These are phyloP conservation scores for Sanderia malayensis DNA, from an alignment of 30 jellyfish, hydroid and myxozoan species.

Conservation along the genomic window DNA sequence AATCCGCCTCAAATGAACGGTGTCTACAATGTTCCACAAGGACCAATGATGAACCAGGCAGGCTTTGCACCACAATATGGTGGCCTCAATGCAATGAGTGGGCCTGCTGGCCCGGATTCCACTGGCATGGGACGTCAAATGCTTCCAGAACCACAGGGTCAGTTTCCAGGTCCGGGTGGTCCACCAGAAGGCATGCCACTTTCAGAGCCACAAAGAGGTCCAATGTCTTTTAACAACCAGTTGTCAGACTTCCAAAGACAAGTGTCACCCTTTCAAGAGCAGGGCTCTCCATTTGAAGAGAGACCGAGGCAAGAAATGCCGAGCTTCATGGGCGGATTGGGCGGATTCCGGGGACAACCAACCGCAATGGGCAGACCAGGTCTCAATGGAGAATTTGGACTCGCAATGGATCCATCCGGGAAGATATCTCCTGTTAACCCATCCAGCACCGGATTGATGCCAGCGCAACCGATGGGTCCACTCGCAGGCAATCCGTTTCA, in stretches of 20 bases:
- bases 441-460: conserved; percentile 31
- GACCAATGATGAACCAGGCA: conserved; percentile 23
- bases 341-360: conserved; percentile 19
- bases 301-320: conserved; percentile 36
- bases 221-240: not conserved
- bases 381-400: conserved; percentile 6
- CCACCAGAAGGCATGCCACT: not conserved
- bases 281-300: conserved; percentile 37
- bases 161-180: not conserved
- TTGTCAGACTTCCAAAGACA: not conserved
- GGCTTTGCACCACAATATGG: conserved; percentile 23
- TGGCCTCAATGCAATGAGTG: not conserved
- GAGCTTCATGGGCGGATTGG: conserved; percentile 34
- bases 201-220: not conserved
- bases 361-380: conserved; percentile 36
- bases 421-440: conserved; percentile 33
- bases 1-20: conserved; percentile 57
- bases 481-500: conserved; percentile 61
- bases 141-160: not conserved
- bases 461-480: conserved; percentile 52
- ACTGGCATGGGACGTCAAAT: conserved; percentile 33
- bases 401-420: conserved; percentile 55
- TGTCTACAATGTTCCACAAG: conserved; percentile 46
- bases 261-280: conserved; percentile 13
- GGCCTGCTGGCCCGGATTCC: conserved; percentile 14